Conservation (phyloP, 2,888 invertebrate genomes). For the Meteorus colon region DNA sequence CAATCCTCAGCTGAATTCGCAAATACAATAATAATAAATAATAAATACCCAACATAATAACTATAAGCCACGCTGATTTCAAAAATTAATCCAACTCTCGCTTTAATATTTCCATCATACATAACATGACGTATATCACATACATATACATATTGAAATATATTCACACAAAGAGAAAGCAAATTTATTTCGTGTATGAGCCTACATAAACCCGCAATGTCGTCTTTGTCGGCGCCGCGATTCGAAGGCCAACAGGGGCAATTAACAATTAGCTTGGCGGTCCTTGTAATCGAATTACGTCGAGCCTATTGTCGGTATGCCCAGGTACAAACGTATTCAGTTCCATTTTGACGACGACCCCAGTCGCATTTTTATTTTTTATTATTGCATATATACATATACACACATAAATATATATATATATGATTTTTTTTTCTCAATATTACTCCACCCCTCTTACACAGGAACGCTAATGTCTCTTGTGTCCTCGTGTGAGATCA, state of each 20-base stretch:
- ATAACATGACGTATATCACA: neutral
- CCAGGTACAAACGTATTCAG: conserved; percentile 72
- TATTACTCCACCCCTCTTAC: conserved; percentile 54
- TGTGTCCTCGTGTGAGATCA: conserved; percentile 61
- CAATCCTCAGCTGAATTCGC: neutral
- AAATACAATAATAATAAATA: neutral
- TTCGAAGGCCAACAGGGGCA: conserved; percentile 61
- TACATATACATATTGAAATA: neutral
- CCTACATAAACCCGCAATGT: conserved; percentile 13
- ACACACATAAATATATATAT: neutral
- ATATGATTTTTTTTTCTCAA: conserved; percentile 35
- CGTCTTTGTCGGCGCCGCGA: conserved; percentile 64
- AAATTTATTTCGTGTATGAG: conserved; percentile 4
- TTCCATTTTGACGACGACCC: conserved; percentile 60
- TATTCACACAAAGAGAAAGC: neutral
- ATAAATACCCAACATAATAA: neutral
- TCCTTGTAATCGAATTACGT: conserved; percentile 73
- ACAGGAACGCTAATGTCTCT: conserved; percentile 34
- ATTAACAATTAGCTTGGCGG: conserved; percentile 74
- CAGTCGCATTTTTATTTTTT: conserved; percentile 48
- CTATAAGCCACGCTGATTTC: conserved; percentile 1
- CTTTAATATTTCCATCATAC: conserved; percentile 62
- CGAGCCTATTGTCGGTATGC: conserved; percentile 67
- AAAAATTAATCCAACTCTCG: conserved; percentile 48
- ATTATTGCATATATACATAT: conserved; percentile 30